A percentile compares a stretch with the other conserved stretches of the same genome.
Evolutionary conservation across 2,888 invertebrate genomes (phyloP).

Genomic region (Cerceris ruficornis): DNA sequence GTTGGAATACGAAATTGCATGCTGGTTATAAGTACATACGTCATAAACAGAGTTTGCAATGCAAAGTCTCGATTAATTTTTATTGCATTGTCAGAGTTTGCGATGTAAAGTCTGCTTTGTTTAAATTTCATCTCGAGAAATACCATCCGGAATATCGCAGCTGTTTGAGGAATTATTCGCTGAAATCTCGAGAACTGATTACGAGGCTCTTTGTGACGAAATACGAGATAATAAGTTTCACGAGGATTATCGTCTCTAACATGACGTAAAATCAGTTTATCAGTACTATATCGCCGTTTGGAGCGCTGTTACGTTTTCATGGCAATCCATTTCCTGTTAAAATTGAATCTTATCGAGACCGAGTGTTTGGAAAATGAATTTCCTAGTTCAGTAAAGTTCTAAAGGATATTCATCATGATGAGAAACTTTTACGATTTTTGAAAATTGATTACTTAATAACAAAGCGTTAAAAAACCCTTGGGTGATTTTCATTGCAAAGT

Average conservation of each 20-base stretch:
- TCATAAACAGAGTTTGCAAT: not conserved
- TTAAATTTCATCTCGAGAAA: too few species aligned
- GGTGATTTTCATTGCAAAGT: too few species aligned
- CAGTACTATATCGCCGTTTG: not conserved
- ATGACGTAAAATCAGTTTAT: too few species aligned
- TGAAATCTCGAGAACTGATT: too few species aligned
- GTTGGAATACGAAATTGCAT: not conserved
- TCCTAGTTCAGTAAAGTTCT: not conserved
- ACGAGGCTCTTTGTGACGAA: too few species aligned
- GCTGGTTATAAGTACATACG: not conserved
- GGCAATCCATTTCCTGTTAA: not conserved
- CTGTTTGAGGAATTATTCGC: too few species aligned
- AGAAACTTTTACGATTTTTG: not conserved
- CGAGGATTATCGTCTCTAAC: too few species aligned
- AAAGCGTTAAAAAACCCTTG: too few species aligned
- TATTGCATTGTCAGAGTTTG: too few species aligned
- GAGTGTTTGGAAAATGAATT: not conserved
- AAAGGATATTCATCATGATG: not conserved
- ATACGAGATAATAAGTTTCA: too few species aligned
- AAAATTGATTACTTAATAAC: not conserved
- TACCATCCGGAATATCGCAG: too few species aligned
- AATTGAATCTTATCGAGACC: not conserved
- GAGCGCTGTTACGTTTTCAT: not conserved
- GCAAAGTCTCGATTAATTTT: not conserved
- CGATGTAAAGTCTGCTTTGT: too few species aligned